Conservation (phyloP, 1,140 invertebrate genomes). For the Drosophila obscura region DNA sequence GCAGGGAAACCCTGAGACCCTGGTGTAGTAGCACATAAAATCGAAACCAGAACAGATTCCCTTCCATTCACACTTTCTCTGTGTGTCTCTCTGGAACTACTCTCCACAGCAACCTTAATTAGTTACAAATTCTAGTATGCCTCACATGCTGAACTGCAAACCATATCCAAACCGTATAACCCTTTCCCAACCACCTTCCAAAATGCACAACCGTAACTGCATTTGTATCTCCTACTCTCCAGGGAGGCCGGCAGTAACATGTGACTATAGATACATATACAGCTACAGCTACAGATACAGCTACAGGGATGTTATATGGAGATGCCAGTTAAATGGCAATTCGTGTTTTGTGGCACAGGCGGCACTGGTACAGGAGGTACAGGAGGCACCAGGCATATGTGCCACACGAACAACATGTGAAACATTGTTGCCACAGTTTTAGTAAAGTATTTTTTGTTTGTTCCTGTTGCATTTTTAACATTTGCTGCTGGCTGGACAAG, state of each 20-base stretch:
- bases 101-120: conserved; percentile 63
- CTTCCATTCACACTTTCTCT: background rate
- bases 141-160: conserved; percentile 42
- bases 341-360: conserved; percentile 60
- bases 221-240: conserved; percentile 38
- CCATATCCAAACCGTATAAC: background rate
- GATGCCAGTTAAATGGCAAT: conserved; percentile 65
- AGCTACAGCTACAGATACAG: conserved; percentile 14
- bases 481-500: conserved; percentile 46
- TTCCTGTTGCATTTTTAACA: conserved; percentile 56
- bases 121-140: conserved; percentile 64
- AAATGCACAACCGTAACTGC: conserved; percentile 16
- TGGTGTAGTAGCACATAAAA: too few species aligned
- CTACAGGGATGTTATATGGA: conserved; percentile 21
- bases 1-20: too few species aligned
- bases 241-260: conserved; percentile 21
- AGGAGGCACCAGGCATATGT: background rate
- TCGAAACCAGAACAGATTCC: background rate
- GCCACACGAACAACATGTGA: conserved; percentile 33
- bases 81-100: background rate
- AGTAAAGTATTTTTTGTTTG: conserved; percentile 68
- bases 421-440: conserved; percentile 54
- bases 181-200: background rate
- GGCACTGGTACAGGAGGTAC: too few species aligned
- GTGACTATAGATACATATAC: conserved; percentile 25